Percentiles rank a stretch among this genome's conserved stretches.
These are phyloP conservation scores for Hermodice carunculata DNA, from an alignment of 2,888 invertebrate species.

Conservation along the genomic window DNA sequence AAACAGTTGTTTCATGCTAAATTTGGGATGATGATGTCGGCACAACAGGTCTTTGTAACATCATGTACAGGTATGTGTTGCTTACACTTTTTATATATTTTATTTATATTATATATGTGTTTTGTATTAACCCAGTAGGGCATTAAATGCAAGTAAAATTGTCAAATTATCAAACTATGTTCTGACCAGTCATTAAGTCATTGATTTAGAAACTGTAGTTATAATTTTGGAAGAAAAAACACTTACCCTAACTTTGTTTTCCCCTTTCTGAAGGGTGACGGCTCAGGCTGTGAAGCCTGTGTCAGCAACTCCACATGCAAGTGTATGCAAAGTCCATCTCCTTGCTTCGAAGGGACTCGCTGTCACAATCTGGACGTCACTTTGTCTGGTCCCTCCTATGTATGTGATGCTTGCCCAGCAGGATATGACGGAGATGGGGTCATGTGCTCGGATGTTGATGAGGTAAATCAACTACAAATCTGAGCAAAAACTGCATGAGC, in stretches of 20 bases:
- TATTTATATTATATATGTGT: no score
- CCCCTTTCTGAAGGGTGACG: slow-evolving; percentile 5
- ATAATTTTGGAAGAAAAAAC: not conserved
- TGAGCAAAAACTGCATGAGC: not conserved
- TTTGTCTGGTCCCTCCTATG: slow-evolving; percentile 30
- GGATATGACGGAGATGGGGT: slow-evolving; percentile 54
- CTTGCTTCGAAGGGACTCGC: slow-evolving; percentile 40
- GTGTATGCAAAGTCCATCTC: slow-evolving; percentile 40
- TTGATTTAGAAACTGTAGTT: no score
- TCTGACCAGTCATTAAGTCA: no score
- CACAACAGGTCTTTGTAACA: no score
- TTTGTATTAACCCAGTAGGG: no score
- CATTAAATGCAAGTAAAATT: no score
- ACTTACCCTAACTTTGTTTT: not conserved
- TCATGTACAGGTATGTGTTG: no score
- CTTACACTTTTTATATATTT: no score
- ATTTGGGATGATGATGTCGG: no score
- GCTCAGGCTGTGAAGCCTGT: slow-evolving; percentile 45
- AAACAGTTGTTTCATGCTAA: no score
- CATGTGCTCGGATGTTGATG: slow-evolving; percentile 56
- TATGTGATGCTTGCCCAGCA: slow-evolving; percentile 48
- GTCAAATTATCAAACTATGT: no score
- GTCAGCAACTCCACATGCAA: slow-evolving; percentile 43
- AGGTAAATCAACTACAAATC: slow-evolving; percentile 40
- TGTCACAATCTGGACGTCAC: slow-evolving; percentile 47